These are phyloP conservation scores for Aleiodes alternator DNA, from an alignment of 2,888 invertebrate genomes.

Conservation along the genomic window DNA sequence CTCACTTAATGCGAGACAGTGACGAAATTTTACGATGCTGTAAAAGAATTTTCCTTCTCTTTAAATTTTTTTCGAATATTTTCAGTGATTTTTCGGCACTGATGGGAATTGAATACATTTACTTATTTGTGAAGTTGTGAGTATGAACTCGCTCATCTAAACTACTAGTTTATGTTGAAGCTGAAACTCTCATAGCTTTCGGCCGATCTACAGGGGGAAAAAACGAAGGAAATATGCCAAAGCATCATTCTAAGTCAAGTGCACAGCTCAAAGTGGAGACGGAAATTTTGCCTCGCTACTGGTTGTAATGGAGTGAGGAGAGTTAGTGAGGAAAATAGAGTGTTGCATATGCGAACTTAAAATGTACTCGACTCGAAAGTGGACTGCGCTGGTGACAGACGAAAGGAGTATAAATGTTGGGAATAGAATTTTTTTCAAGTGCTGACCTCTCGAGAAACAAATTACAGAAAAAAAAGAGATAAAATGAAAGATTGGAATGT, in stretches of 20 bases:
- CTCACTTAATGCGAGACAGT: no score
- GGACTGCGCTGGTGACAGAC: slow-evolving; percentile 25
- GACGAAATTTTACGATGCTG: not conserved
- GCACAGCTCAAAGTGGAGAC: slow-evolving; percentile 16
- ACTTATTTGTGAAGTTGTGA: not conserved
- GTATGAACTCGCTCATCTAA: not conserved
- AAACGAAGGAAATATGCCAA: slow-evolving; percentile 6
- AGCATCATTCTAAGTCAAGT: slow-evolving; percentile 28
- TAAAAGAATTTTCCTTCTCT: no score
- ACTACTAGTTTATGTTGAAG: slow-evolving; percentile 11
- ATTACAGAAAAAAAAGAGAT: not conserved
- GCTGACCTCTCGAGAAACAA: slow-evolving; percentile 8
- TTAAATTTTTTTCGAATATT: no score
- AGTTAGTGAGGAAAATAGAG: no score
- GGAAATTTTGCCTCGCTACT: slow-evolving; percentile 13
- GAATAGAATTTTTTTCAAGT: slow-evolving; percentile 29
- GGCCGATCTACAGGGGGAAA: not conserved
- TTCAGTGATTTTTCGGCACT: no score
- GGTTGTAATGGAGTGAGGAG: slow-evolving; percentile 1
- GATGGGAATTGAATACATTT: no score
- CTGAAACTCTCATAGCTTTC: slow-evolving; percentile 16
- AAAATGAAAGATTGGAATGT: slow-evolving; percentile 4
- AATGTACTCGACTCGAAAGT: slow-evolving; percentile 29
- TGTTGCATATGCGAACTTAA: slow-evolving; percentile 24
- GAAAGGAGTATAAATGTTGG: slow-evolving; percentile 28